phyloP scores from a whole-genome alignment of 2,888 invertebrate species.

The Deilephila elpenor region DNA sequence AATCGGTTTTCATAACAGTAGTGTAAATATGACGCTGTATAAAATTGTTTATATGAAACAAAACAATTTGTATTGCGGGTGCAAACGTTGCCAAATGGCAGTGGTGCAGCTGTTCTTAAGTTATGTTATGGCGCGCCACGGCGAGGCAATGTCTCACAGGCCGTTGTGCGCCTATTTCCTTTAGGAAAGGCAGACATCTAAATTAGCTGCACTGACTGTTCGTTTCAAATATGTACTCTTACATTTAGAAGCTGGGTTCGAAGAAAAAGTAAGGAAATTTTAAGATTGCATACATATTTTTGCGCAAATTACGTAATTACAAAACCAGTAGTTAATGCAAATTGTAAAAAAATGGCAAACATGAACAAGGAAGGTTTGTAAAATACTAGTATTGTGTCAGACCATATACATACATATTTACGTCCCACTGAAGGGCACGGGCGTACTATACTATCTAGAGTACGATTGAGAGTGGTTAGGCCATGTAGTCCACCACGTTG shows the following conservation, averaged over 20 bases:
- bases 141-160: constrained; percentile 21
- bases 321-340: no score
- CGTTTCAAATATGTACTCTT: not conserved
- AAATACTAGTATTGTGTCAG: no score
- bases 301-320: no score
- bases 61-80: constrained; percentile 17
- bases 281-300: no score
- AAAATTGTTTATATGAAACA: not conserved
- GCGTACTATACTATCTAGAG: no score
- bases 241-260: not conserved
- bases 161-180: constrained; percentile 12
- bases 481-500: no score
- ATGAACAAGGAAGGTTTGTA: no score
- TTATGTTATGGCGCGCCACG: constrained; percentile 28
- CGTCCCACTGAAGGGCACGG: no score
- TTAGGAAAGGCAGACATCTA: not conserved
- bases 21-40: not conserved
- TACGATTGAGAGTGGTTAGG: no score
- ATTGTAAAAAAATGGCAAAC: no score
- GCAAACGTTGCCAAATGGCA: constrained; percentile 29
- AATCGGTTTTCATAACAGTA: not conserved
- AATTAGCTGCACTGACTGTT: constrained; percentile 14
- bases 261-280: no score
- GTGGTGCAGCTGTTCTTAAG: constrained; percentile 27
- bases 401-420: no score